Evolutionary conservation across 2,113 vertebrate genomes (phyloP).

Genomic region (Anhinga anhinga): DNA sequence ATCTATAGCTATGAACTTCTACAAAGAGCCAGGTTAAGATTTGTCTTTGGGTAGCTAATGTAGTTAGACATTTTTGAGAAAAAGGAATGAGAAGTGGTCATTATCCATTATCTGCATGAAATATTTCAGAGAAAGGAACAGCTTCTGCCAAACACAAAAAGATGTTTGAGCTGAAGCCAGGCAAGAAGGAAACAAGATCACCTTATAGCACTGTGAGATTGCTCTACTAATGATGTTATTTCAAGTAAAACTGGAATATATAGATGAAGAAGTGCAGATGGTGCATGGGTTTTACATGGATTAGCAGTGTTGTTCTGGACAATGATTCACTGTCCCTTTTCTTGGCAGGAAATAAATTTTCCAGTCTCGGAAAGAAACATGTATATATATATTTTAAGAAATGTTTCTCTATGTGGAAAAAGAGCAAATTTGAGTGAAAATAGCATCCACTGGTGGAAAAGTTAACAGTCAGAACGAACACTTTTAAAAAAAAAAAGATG

Average conservation of each 20-base stretch:
- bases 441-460: constrained; percentile 2
- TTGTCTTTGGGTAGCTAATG: constrained; percentile 72
- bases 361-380: constrained; percentile 41
- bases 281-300: constrained; percentile 13
- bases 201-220: constrained; percentile 40
- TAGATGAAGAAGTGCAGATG: constrained; percentile 64
- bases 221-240: constrained; percentile 59
- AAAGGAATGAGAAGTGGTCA: constrained; percentile 76
- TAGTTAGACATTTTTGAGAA: constrained; percentile 74
- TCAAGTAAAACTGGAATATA: constrained; percentile 54
- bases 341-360: constrained; percentile 54
- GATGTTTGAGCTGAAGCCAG: constrained; percentile 74
- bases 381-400: neutral
- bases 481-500: neutral
- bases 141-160: constrained; percentile 68
- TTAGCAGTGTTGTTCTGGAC: constrained; percentile 58
- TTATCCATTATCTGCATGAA: constrained; percentile 80
- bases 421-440: constrained; percentile 17
- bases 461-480: neutral
- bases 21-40: constrained; percentile 63
- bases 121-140: constrained; percentile 72
- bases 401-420: constrained; percentile 42
- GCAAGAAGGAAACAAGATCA: constrained; percentile 72
- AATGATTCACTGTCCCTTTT: constrained; percentile 65
- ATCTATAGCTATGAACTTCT: constrained; percentile 55